Evolutionary conservation across 2,888 invertebrate genomes (phyloP).

Genomic region (Glyphotaelius pellucidus): DNA sequence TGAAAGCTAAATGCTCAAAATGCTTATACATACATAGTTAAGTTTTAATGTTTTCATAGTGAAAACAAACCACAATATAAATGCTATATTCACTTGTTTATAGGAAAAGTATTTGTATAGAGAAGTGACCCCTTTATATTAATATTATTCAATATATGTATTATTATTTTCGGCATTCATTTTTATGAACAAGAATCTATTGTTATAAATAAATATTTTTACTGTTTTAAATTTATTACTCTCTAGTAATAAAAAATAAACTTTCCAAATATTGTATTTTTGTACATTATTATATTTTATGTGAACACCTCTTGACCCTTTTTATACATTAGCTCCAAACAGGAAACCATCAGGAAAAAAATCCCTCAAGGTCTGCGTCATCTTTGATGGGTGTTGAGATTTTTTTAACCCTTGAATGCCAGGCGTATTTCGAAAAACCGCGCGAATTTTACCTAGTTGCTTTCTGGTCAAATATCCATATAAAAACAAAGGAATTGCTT

Average conservation of each 20-base stretch:
- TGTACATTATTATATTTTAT: not conserved
- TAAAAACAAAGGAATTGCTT: too few species aligned
- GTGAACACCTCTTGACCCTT: not conserved
- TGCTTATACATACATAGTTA: not conserved
- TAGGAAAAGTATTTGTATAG: not conserved
- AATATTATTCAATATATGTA: not conserved
- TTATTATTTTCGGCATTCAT: not conserved
- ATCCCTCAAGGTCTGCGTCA: too few species aligned
- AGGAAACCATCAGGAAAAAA: too few species aligned
- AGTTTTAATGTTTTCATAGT: not conserved
- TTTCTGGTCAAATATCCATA: too few species aligned
- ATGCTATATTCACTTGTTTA: not conserved
- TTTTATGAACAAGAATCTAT: not conserved
- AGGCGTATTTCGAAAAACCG: too few species aligned
- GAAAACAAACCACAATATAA: not conserved
- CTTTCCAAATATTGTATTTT: not conserved
- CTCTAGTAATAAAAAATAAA: constrained; percentile 1
- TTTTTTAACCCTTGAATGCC: too few species aligned
- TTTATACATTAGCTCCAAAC: too few species aligned
- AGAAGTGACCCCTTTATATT: not conserved
- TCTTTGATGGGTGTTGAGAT: too few species aligned
- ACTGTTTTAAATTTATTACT: not conserved
- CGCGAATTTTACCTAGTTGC: too few species aligned
- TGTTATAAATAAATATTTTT: constrained; percentile 2
- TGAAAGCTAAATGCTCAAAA: not conserved